Evolutionary conservation across 2,797 vertebrate genomes (phyloP), one percentile per base, ranked within the genome.

Genomic region (Pampus argenteus): DNA sequence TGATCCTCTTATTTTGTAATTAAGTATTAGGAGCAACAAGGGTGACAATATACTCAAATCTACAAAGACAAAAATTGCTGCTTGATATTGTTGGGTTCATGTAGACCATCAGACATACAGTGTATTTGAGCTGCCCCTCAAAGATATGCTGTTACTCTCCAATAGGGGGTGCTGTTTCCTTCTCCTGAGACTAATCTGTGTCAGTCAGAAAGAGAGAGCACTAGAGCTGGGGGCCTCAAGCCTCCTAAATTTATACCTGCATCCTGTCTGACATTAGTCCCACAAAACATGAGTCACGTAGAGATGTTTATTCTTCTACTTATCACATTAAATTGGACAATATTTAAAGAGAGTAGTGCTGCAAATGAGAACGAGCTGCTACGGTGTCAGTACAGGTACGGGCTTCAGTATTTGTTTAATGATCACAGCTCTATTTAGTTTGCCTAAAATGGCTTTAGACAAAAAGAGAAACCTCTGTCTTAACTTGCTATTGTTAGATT

Each of bases 141-240:
- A 25, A 20, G 20, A 34, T 55, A 25, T 69, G 23, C 44, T 64
- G 7, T 78, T 71, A 26, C 71, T 84, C 40, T 75, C 88, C 93
- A 93, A 93, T 45, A 94, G 92, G 91, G 78, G 88, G 89, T 63
- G 91, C 88, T 90, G 77, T 85, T 91, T 88, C 73, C 69, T 79
- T 76, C 78, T 81, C 34, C 11, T 28, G 3, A 2, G 18, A 57
- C 36, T 71, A 51, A 78, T 31, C 18, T 25, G 4, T 44, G 22
- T 71, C 28, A 26, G 9, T 47, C 22, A 2, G 6, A 60, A 31
- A 59, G 28, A 18, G 28, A 18, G 14, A 45, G 38, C 48, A 11
- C 6, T 14, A 18, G 29, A 76, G n/a, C 49, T 50, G n/a, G 4
- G 59, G 48, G 34, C 52, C 11, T 47, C 22, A 31, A 31, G 23